Evolutionary conservation across 1,140 invertebrate species (phyloP).

Genomic region (Carcinoscorpius rotundicauda): DNA sequence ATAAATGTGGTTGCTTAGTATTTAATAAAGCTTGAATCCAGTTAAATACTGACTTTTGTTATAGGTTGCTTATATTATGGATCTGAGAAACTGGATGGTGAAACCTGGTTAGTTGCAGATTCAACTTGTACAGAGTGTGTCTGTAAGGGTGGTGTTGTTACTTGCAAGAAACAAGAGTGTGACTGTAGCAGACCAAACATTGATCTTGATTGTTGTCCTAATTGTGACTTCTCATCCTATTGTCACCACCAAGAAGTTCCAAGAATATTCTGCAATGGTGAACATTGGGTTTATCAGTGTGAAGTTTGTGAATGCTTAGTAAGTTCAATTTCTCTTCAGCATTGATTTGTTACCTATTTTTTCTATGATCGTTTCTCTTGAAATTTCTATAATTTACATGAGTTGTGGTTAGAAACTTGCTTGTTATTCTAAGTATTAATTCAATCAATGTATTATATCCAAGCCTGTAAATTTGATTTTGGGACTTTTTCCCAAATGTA

Average conservation of each 20-base stretch:
- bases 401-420: too few species aligned
- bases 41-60: slow-evolving; percentile 1
- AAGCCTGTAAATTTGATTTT: too few species aligned
- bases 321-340: background rate
- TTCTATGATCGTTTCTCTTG: too few species aligned
- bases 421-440: too few species aligned
- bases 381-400: too few species aligned
- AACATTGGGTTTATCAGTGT: slow-evolving; percentile 24
- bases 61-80: slow-evolving; percentile 49
- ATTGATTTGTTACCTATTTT: too few species aligned
- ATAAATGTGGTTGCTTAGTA: too few species aligned
- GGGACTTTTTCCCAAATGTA: too few species aligned
- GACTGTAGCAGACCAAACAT: slow-evolving; percentile 18
- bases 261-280: slow-evolving; percentile 20
- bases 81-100: slow-evolving; percentile 43
- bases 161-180: slow-evolving; percentile 18
- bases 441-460: too few species aligned
- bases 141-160: slow-evolving; percentile 19
- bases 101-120: slow-evolving; percentile 25
- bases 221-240: slow-evolving; percentile 17
- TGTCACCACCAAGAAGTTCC: slow-evolving; percentile 22
- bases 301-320: slow-evolving; percentile 25
- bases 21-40: too few species aligned
- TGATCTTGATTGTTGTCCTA: slow-evolving; percentile 22
- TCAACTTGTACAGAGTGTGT: slow-evolving; percentile 29